Conservation (phyloP, 2,113 vertebrate species). For the Forbesichthys agassizii region DNA sequence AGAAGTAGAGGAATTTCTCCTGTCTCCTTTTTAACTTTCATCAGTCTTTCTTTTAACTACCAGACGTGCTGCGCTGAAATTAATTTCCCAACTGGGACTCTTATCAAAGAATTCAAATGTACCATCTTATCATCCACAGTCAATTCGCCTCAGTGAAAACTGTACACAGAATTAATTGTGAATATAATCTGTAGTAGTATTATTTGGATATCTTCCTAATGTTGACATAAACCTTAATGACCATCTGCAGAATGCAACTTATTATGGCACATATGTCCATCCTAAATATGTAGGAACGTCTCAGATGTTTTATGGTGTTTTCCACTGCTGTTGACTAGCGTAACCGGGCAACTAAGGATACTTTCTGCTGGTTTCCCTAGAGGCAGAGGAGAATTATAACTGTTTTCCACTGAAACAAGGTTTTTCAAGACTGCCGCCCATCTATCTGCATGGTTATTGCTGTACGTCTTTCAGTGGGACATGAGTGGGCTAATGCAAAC, state of each 20-base stretch:
- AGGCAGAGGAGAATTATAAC: conserved; percentile 19
- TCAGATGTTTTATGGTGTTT: conserved; percentile 40
- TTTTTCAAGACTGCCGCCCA: conserved; percentile 19
- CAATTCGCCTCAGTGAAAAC: conserved; percentile 39
- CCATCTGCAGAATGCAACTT: conserved; percentile 52
- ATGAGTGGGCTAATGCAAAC: conserved; percentile 18
- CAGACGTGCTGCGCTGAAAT: conserved; percentile 52
- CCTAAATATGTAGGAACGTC: conserved; percentile 15
- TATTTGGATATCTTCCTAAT: conserved; percentile 50
- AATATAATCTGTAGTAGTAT: conserved; percentile 47
- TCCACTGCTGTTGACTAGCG: conserved; percentile 24
- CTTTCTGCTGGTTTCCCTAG: neutral
- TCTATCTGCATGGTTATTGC: conserved; percentile 37
- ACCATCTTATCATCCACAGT: conserved; percentile 52
- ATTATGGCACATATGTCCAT: conserved; percentile 38
- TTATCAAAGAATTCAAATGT: conserved; percentile 56
- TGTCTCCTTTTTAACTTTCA: conserved; percentile 58
- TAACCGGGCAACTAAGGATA: conserved; percentile 14
- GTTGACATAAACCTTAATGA: conserved; percentile 53
- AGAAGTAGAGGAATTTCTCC: conserved; percentile 38
- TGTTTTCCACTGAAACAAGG: conserved; percentile 33
- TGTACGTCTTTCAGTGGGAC: conserved; percentile 31
- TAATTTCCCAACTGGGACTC: conserved; percentile 55
- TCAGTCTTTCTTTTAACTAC: conserved; percentile 49
- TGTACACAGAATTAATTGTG: conserved; percentile 39